Conservation (phyloP, 2,888 invertebrate species). For the Melipona bicolor region DNA sequence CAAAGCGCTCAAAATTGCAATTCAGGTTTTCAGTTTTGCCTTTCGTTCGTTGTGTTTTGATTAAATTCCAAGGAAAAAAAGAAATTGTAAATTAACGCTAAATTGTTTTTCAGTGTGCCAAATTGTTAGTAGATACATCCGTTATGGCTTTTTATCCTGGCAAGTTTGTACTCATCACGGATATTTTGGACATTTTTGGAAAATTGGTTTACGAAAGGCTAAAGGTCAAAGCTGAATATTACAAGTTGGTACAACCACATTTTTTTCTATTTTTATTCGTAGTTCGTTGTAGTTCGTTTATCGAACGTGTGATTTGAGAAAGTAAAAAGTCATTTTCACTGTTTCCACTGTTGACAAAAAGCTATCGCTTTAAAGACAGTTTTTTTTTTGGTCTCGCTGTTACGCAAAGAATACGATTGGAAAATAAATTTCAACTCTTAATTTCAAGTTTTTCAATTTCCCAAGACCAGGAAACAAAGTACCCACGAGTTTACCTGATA, state of each 20-base stretch:
- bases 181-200: constrained; percentile 97
- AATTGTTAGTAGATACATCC: constrained; percentile 94
- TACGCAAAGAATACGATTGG: not conserved
- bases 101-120: constrained; percentile 91
- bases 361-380: not conserved
- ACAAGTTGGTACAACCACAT: constrained; percentile 83
- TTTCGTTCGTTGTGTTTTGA: constrained; percentile 1
- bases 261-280: constrained; percentile 17
- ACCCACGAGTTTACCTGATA: constrained; percentile 86
- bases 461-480: constrained; percentile 85
- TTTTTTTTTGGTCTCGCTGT: not conserved
- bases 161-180: constrained; percentile 98
- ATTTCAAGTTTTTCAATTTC: not conserved
- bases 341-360: not conserved
- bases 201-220: constrained; percentile 94
- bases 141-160: constrained; percentile 98
- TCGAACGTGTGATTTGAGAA: not conserved
- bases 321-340: not conserved
- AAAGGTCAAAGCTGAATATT: constrained; percentile 89
- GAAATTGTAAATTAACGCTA: constrained; percentile 20
- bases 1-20: constrained; percentile 97
- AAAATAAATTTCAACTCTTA: not conserved
- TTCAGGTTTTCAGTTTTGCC: constrained; percentile 87
- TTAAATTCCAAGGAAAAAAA: not conserved
- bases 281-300: not conserved